Conservation (phyloP, 2,113 vertebrate genomes). For the Bufo bufo region DNA sequence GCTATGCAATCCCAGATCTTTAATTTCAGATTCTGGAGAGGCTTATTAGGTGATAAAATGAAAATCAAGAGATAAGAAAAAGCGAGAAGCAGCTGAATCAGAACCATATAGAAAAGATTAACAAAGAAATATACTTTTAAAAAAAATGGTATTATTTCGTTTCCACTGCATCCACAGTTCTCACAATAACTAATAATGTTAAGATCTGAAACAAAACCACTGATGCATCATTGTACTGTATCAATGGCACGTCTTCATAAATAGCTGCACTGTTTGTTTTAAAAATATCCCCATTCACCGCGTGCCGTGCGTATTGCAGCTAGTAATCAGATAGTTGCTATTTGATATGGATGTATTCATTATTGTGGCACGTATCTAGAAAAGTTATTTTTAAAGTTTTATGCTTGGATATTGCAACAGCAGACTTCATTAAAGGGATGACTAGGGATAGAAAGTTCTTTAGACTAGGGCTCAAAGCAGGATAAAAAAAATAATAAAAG, state of each 20-base stretch:
- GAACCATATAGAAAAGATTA: conserved; percentile 28
- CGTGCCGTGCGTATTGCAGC: background rate
- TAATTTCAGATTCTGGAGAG: conserved; percentile 53
- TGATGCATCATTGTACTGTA: conserved; percentile 36
- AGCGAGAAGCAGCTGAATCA: conserved; percentile 19
- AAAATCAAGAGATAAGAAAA: conserved; percentile 50
- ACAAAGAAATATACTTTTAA: conserved; percentile 39
- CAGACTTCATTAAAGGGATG: too few species aligned
- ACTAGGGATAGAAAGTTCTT: too few species aligned
- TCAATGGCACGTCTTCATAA: conserved; percentile 13
- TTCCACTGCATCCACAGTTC: conserved; percentile 3
- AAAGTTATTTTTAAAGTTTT: background rate
- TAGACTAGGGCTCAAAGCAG: too few species aligned
- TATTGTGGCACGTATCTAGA: background rate
- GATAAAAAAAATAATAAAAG: too few species aligned
- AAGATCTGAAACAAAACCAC: conserved; percentile 21
- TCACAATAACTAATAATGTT: conserved; percentile 23
- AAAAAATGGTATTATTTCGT: background rate
- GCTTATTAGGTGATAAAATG: conserved; percentile 53
- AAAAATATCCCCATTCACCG: conserved; percentile 42
- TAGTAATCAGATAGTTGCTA: background rate
- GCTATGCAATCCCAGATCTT: conserved; percentile 49
- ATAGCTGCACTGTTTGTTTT: conserved; percentile 7
- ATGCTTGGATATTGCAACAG: too few species aligned
- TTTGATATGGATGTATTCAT: conserved; percentile 7